Base-by-base conservation (phyloP, 2,113 vertebrate genomes). In the Taurulus bubalis region DNA sequence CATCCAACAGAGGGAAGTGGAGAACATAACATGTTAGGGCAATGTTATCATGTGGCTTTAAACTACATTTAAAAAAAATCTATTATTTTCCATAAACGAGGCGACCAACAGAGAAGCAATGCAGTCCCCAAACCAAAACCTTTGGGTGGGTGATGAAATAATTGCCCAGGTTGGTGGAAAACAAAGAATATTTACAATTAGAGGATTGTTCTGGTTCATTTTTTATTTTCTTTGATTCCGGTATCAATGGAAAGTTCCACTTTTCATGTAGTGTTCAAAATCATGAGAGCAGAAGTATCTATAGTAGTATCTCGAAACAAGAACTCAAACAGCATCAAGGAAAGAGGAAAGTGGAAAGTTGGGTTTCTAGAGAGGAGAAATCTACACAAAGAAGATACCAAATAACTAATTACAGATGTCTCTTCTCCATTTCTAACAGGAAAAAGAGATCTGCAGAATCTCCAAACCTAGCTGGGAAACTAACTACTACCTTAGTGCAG, bases 1-100 rank as follows among this genome's bases (percentile, higher is more conserved):
- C 3, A 36, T 78, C 82, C 83, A 87, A 26, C 62, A 85, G 67
- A 71, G 70, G 59, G 65, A 14, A 26, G 53, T 28, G 51, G 12
- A 14, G 16, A 38, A 6, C 42, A 30, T n/a, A 65, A 28, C 3
- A 49, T 51, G 63, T 32, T 55, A 60, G 14, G n/a, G 53, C 14
- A 69, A 18, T 4, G 10, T 32, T 4, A 40, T 18, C 30, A 34
- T 9, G 40, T 18, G 8, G 18, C n/a, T 12, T 16, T 20, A 8
- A 18, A 38, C 14, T n/a, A 3, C 6, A 49, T 2, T 16, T 18
- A 32, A 18, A 68, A 18, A 68, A 63, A 2, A 72, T 40, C 14
- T 56, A 53, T 3, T n/a, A 63, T 71, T 38, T 11, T 38, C 51
- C 18, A 22, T 38, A 9, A 51, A 55, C 40, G 42, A 42, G 8